phyloP scores from a whole-genome alignment of 2,797 vertebrate genomes.

The Lagocephalus sceleratus region DNA sequence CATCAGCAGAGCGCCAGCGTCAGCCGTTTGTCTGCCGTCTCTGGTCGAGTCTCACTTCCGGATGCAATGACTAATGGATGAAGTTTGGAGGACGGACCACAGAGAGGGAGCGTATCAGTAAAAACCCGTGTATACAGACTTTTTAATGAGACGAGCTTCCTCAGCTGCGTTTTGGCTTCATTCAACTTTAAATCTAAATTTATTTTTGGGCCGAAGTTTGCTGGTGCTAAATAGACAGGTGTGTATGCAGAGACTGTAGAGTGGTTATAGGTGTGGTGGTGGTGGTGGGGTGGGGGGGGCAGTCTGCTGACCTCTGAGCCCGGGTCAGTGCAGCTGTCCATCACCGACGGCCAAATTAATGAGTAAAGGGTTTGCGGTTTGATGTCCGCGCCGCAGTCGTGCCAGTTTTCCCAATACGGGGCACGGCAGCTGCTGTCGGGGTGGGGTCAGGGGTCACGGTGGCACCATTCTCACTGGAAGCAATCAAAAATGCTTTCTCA shows the following conservation, averaged over 20 bases:
- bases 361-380: conserved; percentile 40
- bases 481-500: too few relatives aligned
- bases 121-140: conserved; percentile 9
- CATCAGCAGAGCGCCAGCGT: conserved; percentile 6
- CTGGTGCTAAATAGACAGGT: too few relatives aligned
- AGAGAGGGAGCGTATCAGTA: background rate
- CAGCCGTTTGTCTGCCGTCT: conserved; percentile 50
- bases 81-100: conserved; percentile 8
- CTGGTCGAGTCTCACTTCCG: conserved; percentile 40
- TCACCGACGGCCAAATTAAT: conserved; percentile 47
- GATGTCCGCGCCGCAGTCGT: conserved; percentile 26
- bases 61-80: conserved; percentile 49
- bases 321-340: conserved; percentile 44
- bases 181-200: too few relatives aligned
- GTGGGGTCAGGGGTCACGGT: conserved; percentile 27
- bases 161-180: too few relatives aligned
- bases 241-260: too few relatives aligned
- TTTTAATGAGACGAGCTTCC: background rate
- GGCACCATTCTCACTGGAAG: too few relatives aligned
- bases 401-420: conserved; percentile 32
- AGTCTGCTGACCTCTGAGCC: conserved; percentile 42
- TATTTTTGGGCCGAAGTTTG: too few relatives aligned
- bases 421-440: conserved; percentile 47
- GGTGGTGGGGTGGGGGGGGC: background rate
- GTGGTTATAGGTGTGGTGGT: conserved; percentile 20